Evolutionary conservation across 2,888 invertebrate species (phyloP), one percentile per base, ranked within the genome.

Genomic region (Abscondita cerata): DNA sequence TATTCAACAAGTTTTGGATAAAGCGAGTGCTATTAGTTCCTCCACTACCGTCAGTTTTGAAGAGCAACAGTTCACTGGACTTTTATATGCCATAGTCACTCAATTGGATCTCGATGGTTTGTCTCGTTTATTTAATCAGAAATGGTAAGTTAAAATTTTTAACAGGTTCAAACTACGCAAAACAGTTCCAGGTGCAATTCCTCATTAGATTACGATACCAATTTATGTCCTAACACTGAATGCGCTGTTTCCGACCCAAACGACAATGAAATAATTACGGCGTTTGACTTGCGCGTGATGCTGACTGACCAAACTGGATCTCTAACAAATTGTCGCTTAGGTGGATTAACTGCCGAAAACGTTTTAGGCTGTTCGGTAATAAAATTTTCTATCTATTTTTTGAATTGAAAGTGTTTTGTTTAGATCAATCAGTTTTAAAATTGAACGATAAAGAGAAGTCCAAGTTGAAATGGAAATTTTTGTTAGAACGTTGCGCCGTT

Each of bases 251-350:
- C 15, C 15, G 38, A 79, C 31, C 68, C 68, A 16, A 75, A 75
- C 61, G 72, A 50, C 66, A 73, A 46, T 56, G 77, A 68, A 66
- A 73, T 82, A 72, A 78, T 78, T 52, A 72, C 78, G 36, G 79
- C 76, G 41, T 85, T 85, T 59, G 88, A 90, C 70, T 78, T 91
- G n/a, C 82, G 83, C 54, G 80, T 91, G 1, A 84, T 84, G 2
- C 80, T 90, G 36, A 82, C 86, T 6, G 91, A 91, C 75, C 89
- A 89, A 65, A 90, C 90, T 0, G 90, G 90, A 6, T 87, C 88
- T 19, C 68, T 91, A 13, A 74, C 78, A 0, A 87, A 83, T 62
- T 78, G 87, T 50, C 82, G 85, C 8, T 79, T 91, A 8, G 83
- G 83, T 18, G 82, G 87, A n/a, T 79, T 80, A 56, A 78, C 83